A percentile compares a stretch with the other conserved stretches of the same genome.
Conservation (phyloP, 2,113 vertebrate species). For the Aleadryas rufinucha region DNA sequence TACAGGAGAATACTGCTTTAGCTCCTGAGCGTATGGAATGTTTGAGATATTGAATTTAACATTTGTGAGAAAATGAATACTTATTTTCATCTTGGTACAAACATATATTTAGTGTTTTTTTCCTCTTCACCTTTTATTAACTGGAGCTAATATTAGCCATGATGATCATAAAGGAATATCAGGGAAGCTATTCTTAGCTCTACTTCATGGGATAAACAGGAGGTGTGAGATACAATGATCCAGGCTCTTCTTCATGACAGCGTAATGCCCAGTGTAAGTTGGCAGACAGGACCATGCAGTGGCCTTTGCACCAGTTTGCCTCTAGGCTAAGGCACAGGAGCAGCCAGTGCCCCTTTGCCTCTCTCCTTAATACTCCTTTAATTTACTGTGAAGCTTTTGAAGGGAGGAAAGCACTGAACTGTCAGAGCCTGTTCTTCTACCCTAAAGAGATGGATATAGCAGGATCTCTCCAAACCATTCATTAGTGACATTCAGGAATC, state of each 20-base stretch:
- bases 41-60: background rate
- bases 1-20: background rate
- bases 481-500: background rate
- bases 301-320: background rate
- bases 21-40: background rate
- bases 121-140: background rate
- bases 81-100: background rate
- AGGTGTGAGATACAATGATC: constrained; percentile 26
- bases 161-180: background rate
- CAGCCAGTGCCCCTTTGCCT: background rate
- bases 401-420: background rate
- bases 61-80: background rate
- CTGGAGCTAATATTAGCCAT: background rate
- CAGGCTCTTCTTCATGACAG: background rate
- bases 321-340: background rate
- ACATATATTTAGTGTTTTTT: background rate
- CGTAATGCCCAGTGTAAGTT: background rate
- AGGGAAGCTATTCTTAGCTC: constrained; percentile 19
- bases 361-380: background rate
- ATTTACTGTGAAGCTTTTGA: background rate
- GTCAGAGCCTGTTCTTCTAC: background rate
- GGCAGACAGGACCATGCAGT: background rate
- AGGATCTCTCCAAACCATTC: background rate
- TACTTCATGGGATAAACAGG: background rate
- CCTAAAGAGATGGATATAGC: background rate